Evolutionary conservation across 2,113 vertebrate species (phyloP).

Genomic region (Lagenorhynchus albirostris): DNA sequence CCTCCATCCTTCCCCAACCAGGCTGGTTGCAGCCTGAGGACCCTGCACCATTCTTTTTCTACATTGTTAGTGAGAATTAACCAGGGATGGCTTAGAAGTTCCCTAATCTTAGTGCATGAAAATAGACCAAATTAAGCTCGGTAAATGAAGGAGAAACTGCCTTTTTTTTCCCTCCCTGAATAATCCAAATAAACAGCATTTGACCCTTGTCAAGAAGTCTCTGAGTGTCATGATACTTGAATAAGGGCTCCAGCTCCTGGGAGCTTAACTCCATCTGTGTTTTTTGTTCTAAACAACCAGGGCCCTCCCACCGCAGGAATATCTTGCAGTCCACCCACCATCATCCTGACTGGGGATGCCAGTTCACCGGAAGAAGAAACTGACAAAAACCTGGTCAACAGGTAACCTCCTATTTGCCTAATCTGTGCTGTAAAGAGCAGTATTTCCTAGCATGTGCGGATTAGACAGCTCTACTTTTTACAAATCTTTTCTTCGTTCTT

Average conservation of each 20-base stretch:
- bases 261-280: slow-evolving; percentile 54
- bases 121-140: background rate
- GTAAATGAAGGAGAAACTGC: background rate
- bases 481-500: slow-evolving; percentile 5
- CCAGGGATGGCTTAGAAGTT: background rate
- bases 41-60: background rate
- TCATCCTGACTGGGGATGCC: slow-evolving; percentile 89
- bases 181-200: background rate
- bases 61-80: background rate
- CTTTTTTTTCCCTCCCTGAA: background rate
- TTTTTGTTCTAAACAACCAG: slow-evolving; percentile 79
- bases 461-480: background rate
- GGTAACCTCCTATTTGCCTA: slow-evolving; percentile 73
- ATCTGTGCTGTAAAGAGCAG: background rate
- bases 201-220: background rate
- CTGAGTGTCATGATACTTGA: background rate
- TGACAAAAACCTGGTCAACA: slow-evolving; percentile 79
- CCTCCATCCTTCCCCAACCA: background rate
- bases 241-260: background rate
- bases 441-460: background rate
- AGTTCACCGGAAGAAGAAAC: slow-evolving; percentile 79
- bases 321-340: slow-evolving; percentile 84
- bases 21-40: background rate
- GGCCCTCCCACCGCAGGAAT: slow-evolving; percentile 77
- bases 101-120: background rate